Evolutionary conservation across 2,113 vertebrate species (phyloP), one percentile per base, ranked within the genome.

Genomic region (Blennius ocellaris): DNA sequence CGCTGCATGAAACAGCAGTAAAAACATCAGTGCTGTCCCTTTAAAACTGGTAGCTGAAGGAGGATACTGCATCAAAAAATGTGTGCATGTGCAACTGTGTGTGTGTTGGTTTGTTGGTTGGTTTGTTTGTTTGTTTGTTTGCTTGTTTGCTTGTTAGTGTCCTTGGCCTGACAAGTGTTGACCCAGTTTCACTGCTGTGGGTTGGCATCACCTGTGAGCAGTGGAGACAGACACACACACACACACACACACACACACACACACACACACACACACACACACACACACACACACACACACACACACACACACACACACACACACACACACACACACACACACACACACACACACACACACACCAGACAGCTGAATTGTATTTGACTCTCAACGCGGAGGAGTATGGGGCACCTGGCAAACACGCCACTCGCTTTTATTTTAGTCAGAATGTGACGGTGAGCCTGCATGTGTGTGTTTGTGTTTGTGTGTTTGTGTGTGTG

Each of bases 141-240:
- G 15, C 7, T 43, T 61, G 53, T 30, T n/a, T 62, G 41, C 36
- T 21, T 15, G n/a, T 71, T 17, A 40, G 30, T 37, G 21, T 49
- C 17, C 9, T 43, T 61, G 53, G 44, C 38, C 7, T 61, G 16
- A 39, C 65, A 48, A 70, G 7, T 61, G 44, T 54, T 86, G 68
- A 83, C 68, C 67, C 64, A 81, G 45, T 68, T 80, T 58, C 44
- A 43, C 17, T 65, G 43, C 71, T 67, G 49, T 38, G 66, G 10
- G 47, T 43, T 86, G 81, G 78, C 69, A 80, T 80, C 78, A 65
- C 58, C 59, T 54, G 69, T 37, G n/a, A 74, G 66, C 67, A 40
- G 36, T 49, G 53, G 37, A 14, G n/a, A 63, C 61, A 84, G 69
- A 77, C 59, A 72, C 60, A 78, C 7, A 64, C 58, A 30, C 21